Evolutionary conservation across 2,113 vertebrate species (phyloP).

Genomic region (Erythrolamprus reginae): DNA sequence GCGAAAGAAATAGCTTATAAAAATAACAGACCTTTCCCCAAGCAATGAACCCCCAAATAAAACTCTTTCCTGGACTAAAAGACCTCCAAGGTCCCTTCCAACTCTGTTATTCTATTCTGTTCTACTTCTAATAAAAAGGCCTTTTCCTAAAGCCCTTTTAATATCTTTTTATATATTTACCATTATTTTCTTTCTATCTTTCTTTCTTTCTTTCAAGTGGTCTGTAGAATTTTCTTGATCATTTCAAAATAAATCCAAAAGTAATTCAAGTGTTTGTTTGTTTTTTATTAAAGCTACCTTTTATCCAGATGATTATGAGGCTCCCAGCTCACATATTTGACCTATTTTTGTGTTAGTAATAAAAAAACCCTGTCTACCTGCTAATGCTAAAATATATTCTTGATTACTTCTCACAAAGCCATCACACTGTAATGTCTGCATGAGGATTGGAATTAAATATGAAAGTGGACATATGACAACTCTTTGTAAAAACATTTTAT

Average conservation of each 20-base stretch:
- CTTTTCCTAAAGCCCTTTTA: conserved; percentile 11
- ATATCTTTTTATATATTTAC: conserved; percentile 24
- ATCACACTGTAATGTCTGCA: not conserved
- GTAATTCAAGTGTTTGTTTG: not conserved
- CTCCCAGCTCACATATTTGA: not conserved
- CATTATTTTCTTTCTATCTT: not conserved
- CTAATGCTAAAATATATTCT: not conserved
- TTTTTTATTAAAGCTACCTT: not conserved
- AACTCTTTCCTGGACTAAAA: conserved; percentile 5
- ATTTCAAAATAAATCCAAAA: conserved; percentile 7
- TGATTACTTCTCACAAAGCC: not conserved
- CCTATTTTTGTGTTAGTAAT: not conserved
- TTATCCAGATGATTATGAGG: not conserved
- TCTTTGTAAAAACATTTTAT: not conserved
- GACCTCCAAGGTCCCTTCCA: too few relatives aligned
- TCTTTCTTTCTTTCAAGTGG: too few relatives aligned
- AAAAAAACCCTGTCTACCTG: not conserved
- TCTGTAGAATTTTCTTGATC: not conserved
- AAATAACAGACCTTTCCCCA: not conserved
- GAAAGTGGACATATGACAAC: not conserved
- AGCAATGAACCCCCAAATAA: not conserved
- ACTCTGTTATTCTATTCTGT: too few relatives aligned
- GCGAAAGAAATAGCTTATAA: conserved; percentile 25
- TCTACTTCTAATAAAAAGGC: conserved; percentile 20
- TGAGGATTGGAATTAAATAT: not conserved